Evolutionary conservation across 2,888 invertebrate genomes (phyloP).

Genomic region (Caenorhabditis sp.): DNA sequence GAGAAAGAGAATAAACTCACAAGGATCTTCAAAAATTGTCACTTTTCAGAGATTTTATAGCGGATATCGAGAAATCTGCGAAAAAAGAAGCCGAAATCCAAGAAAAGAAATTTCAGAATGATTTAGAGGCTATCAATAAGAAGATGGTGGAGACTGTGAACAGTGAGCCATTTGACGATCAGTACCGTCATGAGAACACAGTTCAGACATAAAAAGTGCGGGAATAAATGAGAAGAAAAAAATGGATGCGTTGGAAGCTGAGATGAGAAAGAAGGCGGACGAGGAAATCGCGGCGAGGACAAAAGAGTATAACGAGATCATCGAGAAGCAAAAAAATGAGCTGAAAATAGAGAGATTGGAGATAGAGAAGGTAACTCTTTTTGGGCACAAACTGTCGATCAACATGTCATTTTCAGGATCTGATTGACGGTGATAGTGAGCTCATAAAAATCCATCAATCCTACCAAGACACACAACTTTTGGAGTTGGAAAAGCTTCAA

Average conservation of each 20-base stretch:
- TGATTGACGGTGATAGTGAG: not conserved
- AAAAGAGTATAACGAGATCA: constrained; percentile 2
- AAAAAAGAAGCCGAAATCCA: no score
- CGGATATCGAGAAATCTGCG: no score
- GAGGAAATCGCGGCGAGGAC: not conserved
- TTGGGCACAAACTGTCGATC: not conserved
- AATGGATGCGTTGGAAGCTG: not conserved
- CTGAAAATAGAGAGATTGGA: not conserved
- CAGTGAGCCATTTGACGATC: no score
- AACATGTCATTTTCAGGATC: not conserved
- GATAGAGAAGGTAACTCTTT: not conserved
- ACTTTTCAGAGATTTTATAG: no score
- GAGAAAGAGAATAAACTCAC: no score
- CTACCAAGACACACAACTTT: not conserved
- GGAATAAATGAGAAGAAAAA: not conserved
- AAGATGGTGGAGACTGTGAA: no score
- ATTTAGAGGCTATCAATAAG: no score
- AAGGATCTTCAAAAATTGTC: no score
- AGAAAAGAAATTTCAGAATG: no score
- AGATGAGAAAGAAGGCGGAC: not conserved
- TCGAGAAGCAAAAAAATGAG: not conserved
- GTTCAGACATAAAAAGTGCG: not conserved
- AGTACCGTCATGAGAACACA: no score
- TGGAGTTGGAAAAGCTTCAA: not conserved
- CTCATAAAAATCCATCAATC: not conserved